Evolutionary conservation across 2,888 invertebrate species (phyloP).

Genomic region (Aplocera efformata): DNA sequence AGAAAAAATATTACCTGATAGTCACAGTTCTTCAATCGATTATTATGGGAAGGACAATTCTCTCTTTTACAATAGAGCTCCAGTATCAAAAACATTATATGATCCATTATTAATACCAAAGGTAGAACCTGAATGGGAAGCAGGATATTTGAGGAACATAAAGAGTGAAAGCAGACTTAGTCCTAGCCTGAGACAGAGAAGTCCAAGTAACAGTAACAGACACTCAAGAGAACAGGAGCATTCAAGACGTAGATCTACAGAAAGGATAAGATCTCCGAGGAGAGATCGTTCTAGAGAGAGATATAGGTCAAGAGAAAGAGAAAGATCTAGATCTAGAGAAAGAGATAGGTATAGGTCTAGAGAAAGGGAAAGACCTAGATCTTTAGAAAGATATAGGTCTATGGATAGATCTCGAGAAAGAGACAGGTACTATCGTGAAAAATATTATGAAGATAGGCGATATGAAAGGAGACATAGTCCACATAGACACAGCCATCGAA

Average conservation of each 20-base stretch:
- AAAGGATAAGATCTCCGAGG: conserved; percentile 17
- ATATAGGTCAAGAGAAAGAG: conserved; percentile 37
- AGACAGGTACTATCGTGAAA: conserved; percentile 27
- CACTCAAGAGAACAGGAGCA: conserved; percentile 13
- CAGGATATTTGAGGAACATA: conserved; percentile 23
- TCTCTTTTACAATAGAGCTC: conserved; percentile 11
- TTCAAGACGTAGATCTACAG: conserved; percentile 5
- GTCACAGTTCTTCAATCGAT: conserved; percentile 9
- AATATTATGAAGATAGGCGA: conserved; percentile 36
- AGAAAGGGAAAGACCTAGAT: conserved; percentile 30
- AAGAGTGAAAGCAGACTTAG: conserved; percentile 32
- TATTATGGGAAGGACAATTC: conserved; percentile 14
- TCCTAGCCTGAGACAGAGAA: conserved; percentile 39
- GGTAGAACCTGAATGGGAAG: conserved; percentile 23
- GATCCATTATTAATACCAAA: conserved; percentile 1
- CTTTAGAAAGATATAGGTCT: conserved; percentile 7
- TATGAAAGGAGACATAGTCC: conserved; percentile 46
- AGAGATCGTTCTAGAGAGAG: conserved; percentile 39
- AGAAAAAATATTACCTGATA: conserved; percentile 8
- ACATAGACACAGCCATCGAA: conserved; percentile 38
- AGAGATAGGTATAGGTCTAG: conserved; percentile 20
- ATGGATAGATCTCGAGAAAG: conserved; percentile 30
- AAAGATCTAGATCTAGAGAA: conserved; percentile 18
- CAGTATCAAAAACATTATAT: background rate
- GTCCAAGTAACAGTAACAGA: conserved; percentile 41